Percentiles rank a stretch among this genome's conserved stretches.
These are phyloP conservation scores for Callimico goeldii DNA, from an alignment of 2,797 vertebrate genomes.

Conservation along the genomic window DNA sequence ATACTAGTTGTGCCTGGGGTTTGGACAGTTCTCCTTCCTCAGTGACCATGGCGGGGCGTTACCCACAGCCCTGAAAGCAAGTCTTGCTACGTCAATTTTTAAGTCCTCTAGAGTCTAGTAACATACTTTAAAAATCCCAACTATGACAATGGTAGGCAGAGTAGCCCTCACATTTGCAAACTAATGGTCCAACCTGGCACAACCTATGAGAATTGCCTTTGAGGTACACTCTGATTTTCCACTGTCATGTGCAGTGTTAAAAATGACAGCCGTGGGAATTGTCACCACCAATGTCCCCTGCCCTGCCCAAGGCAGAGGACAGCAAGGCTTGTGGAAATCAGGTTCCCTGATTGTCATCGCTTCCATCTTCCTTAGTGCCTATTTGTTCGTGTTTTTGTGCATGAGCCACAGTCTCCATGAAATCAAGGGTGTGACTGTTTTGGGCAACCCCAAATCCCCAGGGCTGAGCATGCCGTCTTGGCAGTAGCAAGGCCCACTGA, in stretches of 20 bases:
- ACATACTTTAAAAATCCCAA: background rate
- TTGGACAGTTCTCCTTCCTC: too few relatives aligned
- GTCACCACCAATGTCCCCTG: background rate
- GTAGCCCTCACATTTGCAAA: background rate
- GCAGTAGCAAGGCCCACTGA: too few relatives aligned
- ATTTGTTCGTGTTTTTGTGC: background rate
- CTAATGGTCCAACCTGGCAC: rapidly evolving
- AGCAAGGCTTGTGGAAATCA: background rate
- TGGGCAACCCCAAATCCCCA: background rate
- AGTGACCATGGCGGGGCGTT: too few relatives aligned
- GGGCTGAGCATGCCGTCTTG: background rate
- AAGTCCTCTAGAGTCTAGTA: background rate
- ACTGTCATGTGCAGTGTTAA: rapidly evolving
- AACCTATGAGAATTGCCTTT: rapidly evolving
- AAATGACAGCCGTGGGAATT: rapidly evolving
- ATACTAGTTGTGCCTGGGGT: too few relatives aligned
- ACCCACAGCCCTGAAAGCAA: background rate
- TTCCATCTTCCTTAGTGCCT: background rate
- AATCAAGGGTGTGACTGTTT: background rate
- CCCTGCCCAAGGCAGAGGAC: background rate
- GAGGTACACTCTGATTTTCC: background rate
- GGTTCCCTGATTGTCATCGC: background rate
- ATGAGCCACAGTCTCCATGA: background rate
- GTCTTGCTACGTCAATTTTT: background rate
- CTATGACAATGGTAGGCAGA: background rate